Base-by-base conservation (phyloP, 2,888 invertebrate genomes). In the Drosophila histrio region DNA sequence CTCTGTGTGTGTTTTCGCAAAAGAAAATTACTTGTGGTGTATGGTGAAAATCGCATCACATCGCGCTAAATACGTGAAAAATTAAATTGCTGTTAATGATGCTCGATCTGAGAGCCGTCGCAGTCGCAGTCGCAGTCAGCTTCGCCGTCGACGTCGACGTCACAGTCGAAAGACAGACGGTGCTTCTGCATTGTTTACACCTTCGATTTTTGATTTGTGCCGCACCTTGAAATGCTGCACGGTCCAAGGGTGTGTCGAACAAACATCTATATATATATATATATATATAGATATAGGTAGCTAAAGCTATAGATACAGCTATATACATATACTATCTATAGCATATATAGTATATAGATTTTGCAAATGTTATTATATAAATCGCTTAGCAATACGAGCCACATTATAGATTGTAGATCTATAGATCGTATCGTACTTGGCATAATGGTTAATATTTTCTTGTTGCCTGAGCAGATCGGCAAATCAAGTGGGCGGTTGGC, bases 141-240 rank as follows among this genome's bases (percentile, higher is more conserved):
- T 26, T 24, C 41, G 8, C 9, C 34, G 15, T n/a, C 38, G 24
- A 24, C 2, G 30, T 39, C 22, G 41, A 11, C 28, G 58, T 49
- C 56, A 22, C 28, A n/a, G 39, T 41, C 26, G 21, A 22, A 2
- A 46, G 56, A 6, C 24, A 34, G 46, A 3, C 11, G 17, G 19
- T 21, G 30, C 17, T 36, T 56, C 61, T 53, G 72, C 82, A 82
- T 87, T 83, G 82, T 87, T 83, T 83, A 87, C 87, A 83, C 82
- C 87, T 84, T 83, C 79, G 76, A 84, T 87, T 65, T 68, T 72
- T 70, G 80, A 80, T 81, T 85, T 81, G 86, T 81, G 85, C 74
- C 69, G 57, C 72, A 73, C 87, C 87, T 86, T 81, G 87, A 86
- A 80, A 58, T 53, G 30, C 13, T 43, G 61, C 61, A 66, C 39